Base-by-base conservation (phyloP, 1,140 invertebrate genomes). In the Diuraphis noxia region DNA sequence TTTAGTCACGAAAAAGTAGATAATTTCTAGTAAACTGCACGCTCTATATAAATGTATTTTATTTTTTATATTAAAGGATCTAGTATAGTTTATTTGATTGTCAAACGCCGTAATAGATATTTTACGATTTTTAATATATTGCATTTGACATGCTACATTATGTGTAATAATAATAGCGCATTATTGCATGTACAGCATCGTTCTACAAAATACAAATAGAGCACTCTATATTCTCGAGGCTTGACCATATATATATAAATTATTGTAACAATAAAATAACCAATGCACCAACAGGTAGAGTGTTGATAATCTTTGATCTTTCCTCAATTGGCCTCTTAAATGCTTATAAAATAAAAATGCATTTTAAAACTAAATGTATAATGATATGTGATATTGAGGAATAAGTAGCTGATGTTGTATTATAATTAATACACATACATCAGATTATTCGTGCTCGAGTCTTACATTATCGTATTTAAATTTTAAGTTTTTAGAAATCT, bases 271-370 rank as follows among this genome's bases (percentile, higher is more conserved):
- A 88, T 88, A 88, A 63, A 38, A 63, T 36, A 25, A 72, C 77
- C 40, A 72, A 43, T 89, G 25, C 36, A 89, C 23, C 40, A 46
- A 79, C 46, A 89, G 17, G 63, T 79, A 77, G 21, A 36, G 25
- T 46, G 40, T 43, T 30, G 88, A 89, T 89, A 89, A 77, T 46
- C 41, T 79, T 46, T 89, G 63, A 89, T 25, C 56, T 89, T 79
- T 77, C n/a, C 30, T 89, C 30, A 30, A 43, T n/a, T 89, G 88
- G 77, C 88, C 63, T 89, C 40, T 77, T 89, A 79, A 89, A 89
- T 46, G n/a, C 43, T 89, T 30, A 41, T 72, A 49, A 88, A 88
- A 41, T 72, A 49, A 77, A 88, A 72, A n/a, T 36, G 25, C 41
- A 46, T 84, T 7, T 21, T 30, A 46, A 84, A 84, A 46, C 81